These are phyloP conservation scores for Alentia gelatinosa DNA, from an alignment of 2,888 invertebrate species.

Conservation along the genomic window DNA sequence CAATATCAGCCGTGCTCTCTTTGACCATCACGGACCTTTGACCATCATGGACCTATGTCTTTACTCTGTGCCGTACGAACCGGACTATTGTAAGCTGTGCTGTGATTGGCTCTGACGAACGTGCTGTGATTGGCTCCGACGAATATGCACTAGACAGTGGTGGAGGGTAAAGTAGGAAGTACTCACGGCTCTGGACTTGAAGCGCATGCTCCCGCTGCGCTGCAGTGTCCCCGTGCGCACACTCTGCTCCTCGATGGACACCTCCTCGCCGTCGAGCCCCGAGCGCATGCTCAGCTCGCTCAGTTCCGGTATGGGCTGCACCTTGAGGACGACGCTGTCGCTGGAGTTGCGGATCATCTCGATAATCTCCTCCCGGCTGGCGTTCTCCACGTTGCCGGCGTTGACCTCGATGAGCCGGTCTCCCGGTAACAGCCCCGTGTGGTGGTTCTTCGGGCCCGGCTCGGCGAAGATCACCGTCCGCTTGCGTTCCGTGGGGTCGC, in stretches of 20 bases:
- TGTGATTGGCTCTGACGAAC: too few relatives aligned
- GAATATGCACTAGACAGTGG: too few relatives aligned
- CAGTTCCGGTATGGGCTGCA: conserved; percentile 95
- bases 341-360: conserved; percentile 87
- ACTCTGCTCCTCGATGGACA: conserved; percentile 84
- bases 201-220: conserved; percentile 85
- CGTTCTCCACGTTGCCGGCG: conserved; percentile 90
- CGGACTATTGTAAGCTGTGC: too few relatives aligned
- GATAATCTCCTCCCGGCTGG: conserved; percentile 93
- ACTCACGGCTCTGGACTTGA: conserved; percentile 67
- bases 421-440: conserved; percentile 95
- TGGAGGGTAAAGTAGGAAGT: too few relatives aligned
- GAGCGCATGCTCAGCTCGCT: conserved; percentile 92
- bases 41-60: too few relatives aligned
- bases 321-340: conserved; percentile 87
- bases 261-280: conserved; percentile 85
- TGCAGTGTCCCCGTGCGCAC: conserved; percentile 89
- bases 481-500: conserved; percentile 81
- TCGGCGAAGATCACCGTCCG: conserved; percentile 93
- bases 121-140: too few relatives aligned
- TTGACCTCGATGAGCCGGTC: conserved; percentile 96
- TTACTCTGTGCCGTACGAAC: too few relatives aligned
- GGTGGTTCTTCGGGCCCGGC: conserved; percentile 88
- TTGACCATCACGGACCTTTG: too few relatives aligned
- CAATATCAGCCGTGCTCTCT: too few relatives aligned